These are phyloP conservation scores for Uria lomvia DNA, from an alignment of 2,113 vertebrate species.

Conservation along the genomic window DNA sequence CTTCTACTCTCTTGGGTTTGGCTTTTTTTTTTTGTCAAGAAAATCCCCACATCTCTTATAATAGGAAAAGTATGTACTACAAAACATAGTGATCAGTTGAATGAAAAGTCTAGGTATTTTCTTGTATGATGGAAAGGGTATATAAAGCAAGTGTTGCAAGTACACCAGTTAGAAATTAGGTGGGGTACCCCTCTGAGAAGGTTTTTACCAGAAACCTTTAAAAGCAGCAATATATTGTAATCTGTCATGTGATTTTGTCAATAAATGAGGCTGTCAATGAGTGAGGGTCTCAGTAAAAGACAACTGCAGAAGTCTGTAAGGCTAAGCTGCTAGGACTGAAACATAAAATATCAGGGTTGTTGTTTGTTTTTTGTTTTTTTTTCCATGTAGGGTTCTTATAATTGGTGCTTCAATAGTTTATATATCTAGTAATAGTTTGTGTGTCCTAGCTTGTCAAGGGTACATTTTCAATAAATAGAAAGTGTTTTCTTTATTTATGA, in stretches of 20 bases:
- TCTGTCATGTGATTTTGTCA: not conserved
- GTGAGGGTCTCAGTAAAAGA: not conserved
- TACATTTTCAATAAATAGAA: not conserved
- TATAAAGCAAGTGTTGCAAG: not conserved
- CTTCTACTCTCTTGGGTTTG: not conserved
- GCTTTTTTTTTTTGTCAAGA: not conserved
- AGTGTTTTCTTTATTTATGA: not conserved
- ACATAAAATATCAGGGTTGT: accelerated
- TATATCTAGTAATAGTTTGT: not conserved
- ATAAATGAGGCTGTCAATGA: not conserved
- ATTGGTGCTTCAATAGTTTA: not conserved
- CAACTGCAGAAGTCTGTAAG: not conserved
- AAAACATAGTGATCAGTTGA: not conserved
- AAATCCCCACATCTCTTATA: not conserved
- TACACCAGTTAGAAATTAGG: not conserved
- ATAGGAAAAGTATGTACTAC: not conserved
- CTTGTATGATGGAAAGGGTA: not conserved
- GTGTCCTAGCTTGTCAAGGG: not conserved
- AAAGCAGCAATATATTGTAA: not conserved
- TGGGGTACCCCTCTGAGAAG: not conserved
- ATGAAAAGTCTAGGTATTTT: not conserved
- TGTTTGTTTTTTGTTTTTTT: too few relatives aligned
- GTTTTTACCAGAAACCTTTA: not conserved
- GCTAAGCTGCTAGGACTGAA: not conserved
- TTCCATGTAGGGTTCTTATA: not conserved